Conservation (phyloP, 2,113 vertebrate species). For the Dipodomys spectabilis region DNA sequence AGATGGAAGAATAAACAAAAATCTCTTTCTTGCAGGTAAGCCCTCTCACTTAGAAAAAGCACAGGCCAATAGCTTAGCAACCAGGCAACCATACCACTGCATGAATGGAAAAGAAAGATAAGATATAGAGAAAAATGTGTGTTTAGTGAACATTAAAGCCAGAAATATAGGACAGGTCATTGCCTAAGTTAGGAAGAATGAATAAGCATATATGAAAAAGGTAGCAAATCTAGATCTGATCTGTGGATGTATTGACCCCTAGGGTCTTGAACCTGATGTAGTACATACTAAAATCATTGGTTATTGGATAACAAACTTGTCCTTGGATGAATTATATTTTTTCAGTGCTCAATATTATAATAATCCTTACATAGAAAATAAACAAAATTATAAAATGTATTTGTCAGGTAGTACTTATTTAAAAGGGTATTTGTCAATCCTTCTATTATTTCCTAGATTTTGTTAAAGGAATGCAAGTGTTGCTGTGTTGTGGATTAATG, state of each 20-base stretch:
- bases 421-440: not conserved
- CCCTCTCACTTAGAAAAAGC: not conserved
- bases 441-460: not conserved
- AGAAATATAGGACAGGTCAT: rapidly evolving
- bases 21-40: not conserved
- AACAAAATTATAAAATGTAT: not conserved
- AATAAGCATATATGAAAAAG: not conserved
- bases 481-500: not conserved
- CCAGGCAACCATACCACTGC: not conserved
- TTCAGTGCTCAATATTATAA: not conserved
- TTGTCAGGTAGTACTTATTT: not conserved
- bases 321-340: not conserved
- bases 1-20: not conserved
- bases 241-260: not conserved
- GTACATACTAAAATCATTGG: not conserved
- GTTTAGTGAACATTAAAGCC: not conserved
- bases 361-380: not conserved
- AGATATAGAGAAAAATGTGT: no score
- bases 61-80: not conserved
- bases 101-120: not conserved
- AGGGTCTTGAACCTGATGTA: not conserved
- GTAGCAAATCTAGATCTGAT: not conserved
- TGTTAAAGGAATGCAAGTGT: not conserved
- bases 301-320: not conserved
- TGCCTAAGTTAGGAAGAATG: not conserved